A percentile compares a stretch with the other conserved stretches of the same genome.
Conservation (phyloP, 2,888 invertebrate genomes). For the Lypha dubia region DNA sequence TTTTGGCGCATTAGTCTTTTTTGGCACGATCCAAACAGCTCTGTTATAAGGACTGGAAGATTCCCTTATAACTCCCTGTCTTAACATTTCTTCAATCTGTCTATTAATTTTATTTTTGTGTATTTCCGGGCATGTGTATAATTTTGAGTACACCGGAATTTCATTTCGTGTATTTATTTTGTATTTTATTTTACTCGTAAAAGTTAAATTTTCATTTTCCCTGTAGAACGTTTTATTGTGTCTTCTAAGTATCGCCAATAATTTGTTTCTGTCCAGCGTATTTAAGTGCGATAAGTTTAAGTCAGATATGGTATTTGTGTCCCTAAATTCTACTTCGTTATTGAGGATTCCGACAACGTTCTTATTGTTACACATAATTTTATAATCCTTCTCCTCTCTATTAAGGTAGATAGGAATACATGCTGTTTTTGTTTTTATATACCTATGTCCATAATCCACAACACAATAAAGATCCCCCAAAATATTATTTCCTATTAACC, state of each 20-base stretch:
- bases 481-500: conserved; percentile 38
- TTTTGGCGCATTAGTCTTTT: not conserved
- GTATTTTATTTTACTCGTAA: conserved; percentile 58
- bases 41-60: conserved; percentile 20
- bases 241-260: too few species aligned
- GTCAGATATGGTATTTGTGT: too few species aligned
- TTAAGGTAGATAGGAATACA: too few species aligned
- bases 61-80: conserved; percentile 11
- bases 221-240: too few species aligned
- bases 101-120: conserved; percentile 52
- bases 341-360: too few species aligned
- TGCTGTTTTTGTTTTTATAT: too few species aligned
- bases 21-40: conserved; percentile 32
- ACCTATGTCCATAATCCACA: conserved; percentile 30
- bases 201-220: too few species aligned
- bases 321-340: too few species aligned
- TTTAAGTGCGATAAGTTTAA: too few species aligned
- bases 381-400: too few species aligned
- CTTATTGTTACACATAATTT: too few species aligned
- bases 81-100: conserved; percentile 63
- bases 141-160: conserved; percentile 49
- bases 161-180: conserved; percentile 49
- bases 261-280: too few species aligned
- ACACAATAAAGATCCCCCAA: conserved; percentile 6
- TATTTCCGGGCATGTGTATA: conserved; percentile 56